Percentiles rank a stretch among this genome's conserved stretches.
Evolutionary conservation across 2,797 vertebrate species (phyloP).

Genomic region (Sarcoramphus papa): DNA sequence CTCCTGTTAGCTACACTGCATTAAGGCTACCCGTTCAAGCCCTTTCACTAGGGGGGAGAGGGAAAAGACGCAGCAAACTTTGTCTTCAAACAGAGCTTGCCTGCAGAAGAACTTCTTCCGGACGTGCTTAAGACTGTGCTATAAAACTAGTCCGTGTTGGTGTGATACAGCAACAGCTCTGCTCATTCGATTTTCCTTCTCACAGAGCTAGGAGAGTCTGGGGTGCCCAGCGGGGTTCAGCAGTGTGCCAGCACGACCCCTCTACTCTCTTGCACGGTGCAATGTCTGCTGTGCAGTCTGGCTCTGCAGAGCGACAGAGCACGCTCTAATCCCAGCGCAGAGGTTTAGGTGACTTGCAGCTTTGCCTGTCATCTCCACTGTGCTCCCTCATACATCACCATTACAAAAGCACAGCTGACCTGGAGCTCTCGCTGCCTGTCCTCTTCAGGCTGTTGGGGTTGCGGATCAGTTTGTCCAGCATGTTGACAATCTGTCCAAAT

Average conservation of each 20-base stretch:
- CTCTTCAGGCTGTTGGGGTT: slow-evolving; percentile 97
- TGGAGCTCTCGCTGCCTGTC: slow-evolving; percentile 85
- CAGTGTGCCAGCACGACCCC: background rate
- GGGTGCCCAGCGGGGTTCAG: background rate
- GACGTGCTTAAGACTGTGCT: background rate
- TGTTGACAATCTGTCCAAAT: slow-evolving; percentile 98
- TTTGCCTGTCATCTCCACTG: background rate
- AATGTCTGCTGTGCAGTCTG: background rate
- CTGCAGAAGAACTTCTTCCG: background rate
- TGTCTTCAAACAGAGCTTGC: background rate
- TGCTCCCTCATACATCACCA: background rate
- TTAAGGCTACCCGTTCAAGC: background rate
- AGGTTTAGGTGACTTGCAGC: background rate
- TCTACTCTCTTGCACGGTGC: background rate
- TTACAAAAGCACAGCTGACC: slow-evolving; percentile 72
- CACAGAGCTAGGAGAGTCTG: background rate
- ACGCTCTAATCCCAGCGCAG: background rate
- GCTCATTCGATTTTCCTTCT: background rate
- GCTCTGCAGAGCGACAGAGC: background rate
- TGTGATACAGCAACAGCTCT: background rate
- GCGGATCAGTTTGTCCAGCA: slow-evolving; percentile 98
- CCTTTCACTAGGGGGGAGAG: background rate
- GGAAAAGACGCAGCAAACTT: background rate
- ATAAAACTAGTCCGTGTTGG: background rate
- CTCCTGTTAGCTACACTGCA: background rate